A percentile compares a stretch with the other conserved stretches of the same genome.
Evolutionary conservation across 1,140 invertebrate species (phyloP).

Genomic region (Stenopsyche tienmushanensis): DNA sequence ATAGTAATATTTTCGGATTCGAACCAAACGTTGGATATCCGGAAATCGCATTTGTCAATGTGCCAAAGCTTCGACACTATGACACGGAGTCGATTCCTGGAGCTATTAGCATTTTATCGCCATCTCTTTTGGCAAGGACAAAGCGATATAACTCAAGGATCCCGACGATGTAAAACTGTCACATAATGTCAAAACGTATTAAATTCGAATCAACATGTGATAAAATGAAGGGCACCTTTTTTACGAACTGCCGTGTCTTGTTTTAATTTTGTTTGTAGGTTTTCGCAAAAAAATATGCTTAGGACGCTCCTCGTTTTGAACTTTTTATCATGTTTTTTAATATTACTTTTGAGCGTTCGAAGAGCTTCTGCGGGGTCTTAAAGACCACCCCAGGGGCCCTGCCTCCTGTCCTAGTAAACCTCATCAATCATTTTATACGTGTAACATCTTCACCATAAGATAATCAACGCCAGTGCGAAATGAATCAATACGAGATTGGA

Average conservation of each 20-base stretch:
- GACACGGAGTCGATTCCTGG: not conserved
- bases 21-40: conserved; percentile 16
- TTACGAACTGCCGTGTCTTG: too few relatives aligned
- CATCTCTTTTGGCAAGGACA: not conserved
- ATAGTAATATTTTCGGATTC: not conserved
- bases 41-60: conserved; percentile 36
- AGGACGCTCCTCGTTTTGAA: too few relatives aligned
- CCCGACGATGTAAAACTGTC: too few relatives aligned
- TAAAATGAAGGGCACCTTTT: too few relatives aligned
- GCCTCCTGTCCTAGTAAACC: conserved; percentile 14
- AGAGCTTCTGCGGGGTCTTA: not conserved
- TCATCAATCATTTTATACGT: conserved; percentile 13
- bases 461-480: conserved; percentile 13
- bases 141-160: not conserved
- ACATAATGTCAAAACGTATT: too few relatives aligned
- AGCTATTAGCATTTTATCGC: conserved; percentile 5
- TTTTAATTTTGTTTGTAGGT: too few relatives aligned
- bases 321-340: too few relatives aligned
- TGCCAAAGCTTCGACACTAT: conserved; percentile 15
- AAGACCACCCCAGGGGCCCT: conserved; percentile 12
- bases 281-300: too few relatives aligned
- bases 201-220: too few relatives aligned
- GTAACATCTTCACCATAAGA: conserved; percentile 10
- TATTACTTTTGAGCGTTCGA: not conserved
- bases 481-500: not conserved